Evolutionary conservation across 2,888 invertebrate genomes (phyloP), one percentile per base, ranked within the genome.

Genomic region (Eumacrocentrus americanus): DNA sequence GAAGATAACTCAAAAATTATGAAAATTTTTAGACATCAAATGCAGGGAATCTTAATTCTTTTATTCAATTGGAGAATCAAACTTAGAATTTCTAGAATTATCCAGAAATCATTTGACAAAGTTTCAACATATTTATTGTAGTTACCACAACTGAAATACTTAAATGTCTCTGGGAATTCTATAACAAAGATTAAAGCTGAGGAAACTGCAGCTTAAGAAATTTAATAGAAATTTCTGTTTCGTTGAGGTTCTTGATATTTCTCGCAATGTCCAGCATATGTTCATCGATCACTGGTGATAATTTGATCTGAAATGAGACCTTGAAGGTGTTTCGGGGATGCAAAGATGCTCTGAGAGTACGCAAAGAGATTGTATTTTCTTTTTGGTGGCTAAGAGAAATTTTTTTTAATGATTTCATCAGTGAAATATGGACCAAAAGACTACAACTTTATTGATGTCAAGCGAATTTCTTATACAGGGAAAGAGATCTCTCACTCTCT

Each of bases 81-180:
- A 88, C 0, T 82, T 89, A 2, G 83, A 84, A 64, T 82, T 84
- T 62, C 72, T 90, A 5, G 86, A 88, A 65, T 73, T 90, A 34
- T 86, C 88, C 14, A 82, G 84, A 55, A 89, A 89, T 70, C 82
- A 83, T 54, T 78, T 90, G 34, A 80, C 79, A 12, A 80, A 82
- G 58, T 75, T 90, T 38, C 90, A 90, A 1, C 77, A n/a, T n/a
- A 85, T 67, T 82, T 89, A 74, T 88, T 88, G 1, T 77, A 82
- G 23, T 70, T 88, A 14, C 86, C 89, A 11, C 84, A 85, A 47
- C 73, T 90, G 34, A 71, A 78, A 56, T 80, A 84, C 50, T 83
- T 90, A 59, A 90, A 90, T 71, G 83, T 89, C 40, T 89, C 89
- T 0, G 73, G 80, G 47, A 90, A 90, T 74, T 80, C 82, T 0